Percentiles rank a stretch among this genome's conserved stretches.
Conservation (phyloP, 2,113 vertebrate species). For the Conger conger region DNA sequence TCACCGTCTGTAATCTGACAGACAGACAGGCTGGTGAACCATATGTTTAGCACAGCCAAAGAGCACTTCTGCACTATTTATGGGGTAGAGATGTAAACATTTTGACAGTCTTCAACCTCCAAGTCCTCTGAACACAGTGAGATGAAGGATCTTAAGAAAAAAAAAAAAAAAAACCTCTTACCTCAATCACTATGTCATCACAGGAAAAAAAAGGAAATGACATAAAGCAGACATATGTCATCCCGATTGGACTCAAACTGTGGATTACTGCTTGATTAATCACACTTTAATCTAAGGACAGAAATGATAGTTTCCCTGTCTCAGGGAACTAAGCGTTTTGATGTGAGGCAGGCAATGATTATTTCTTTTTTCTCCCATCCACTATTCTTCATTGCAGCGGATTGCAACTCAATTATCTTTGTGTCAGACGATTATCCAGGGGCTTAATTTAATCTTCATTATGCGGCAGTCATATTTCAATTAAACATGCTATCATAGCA, state of each 20-base stretch:
- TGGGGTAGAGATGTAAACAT: slow-evolving; percentile 41
- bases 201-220: slow-evolving; percentile 58
- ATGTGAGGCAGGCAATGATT: slow-evolving; percentile 61
- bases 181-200: slow-evolving; percentile 37
- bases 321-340: slow-evolving; percentile 66
- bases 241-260: slow-evolving; percentile 67
- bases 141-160: slow-evolving; percentile 44
- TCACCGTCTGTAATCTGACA: background rate
- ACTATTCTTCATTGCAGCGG: slow-evolving; percentile 73
- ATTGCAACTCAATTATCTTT: slow-evolving; percentile 89
- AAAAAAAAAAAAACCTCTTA: slow-evolving; percentile 34
- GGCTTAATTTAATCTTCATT: slow-evolving; percentile 92
- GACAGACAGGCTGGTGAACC: background rate
- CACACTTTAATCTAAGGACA: slow-evolving; percentile 73
- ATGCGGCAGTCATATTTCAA: slow-evolving; percentile 88
- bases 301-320: slow-evolving; percentile 70
- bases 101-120: slow-evolving; percentile 58
- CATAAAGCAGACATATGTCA: slow-evolving; percentile 69
- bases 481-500: slow-evolving; percentile 81
- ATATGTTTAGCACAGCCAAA: background rate
- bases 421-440: slow-evolving; percentile 88
- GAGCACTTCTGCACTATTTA: slow-evolving; percentile 9
- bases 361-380: slow-evolving; percentile 65
- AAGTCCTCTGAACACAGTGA: slow-evolving; percentile 49
- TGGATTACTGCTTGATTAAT: slow-evolving; percentile 80